These are phyloP conservation scores for Noctua pronuba DNA, from an alignment of 2,888 invertebrate genomes.

Conservation along the genomic window DNA sequence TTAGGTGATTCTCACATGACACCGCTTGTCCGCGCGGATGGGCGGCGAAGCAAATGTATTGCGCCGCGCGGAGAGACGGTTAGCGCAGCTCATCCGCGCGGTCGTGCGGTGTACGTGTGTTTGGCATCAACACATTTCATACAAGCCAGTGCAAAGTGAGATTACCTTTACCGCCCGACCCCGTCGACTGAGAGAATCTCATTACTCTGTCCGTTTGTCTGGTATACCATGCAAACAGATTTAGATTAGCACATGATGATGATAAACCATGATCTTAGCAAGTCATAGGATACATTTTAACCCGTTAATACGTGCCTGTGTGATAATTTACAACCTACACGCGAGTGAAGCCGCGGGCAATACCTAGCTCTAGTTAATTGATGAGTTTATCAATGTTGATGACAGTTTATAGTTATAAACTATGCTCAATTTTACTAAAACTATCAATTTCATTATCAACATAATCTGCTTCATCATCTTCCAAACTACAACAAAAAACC, in stretches of 20 bases:
- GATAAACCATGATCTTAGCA: too few species aligned
- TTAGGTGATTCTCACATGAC: too few species aligned
- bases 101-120: background rate
- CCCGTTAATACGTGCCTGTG: too few species aligned
- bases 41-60: too few species aligned
- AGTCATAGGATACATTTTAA: too few species aligned
- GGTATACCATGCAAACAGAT: too few species aligned
- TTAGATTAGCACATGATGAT: too few species aligned
- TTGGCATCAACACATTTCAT: background rate
- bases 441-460: slow-evolving; percentile 21
- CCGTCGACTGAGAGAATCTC: too few species aligned
- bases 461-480: slow-evolving; percentile 14
- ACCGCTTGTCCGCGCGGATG: background rate
- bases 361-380: background rate
- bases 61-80: too few species aligned
- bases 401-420: background rate
- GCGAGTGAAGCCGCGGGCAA: background rate
- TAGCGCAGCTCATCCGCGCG: background rate
- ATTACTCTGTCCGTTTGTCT: too few species aligned
- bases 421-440: background rate
- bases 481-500: slow-evolving; percentile 38
- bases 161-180: too few species aligned
- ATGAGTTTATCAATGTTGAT: background rate
- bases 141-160: too few species aligned
- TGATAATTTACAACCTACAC: background rate